Base-by-base conservation (phyloP, 2,888 invertebrate genomes). In the Metallyticus violacea region DNA sequence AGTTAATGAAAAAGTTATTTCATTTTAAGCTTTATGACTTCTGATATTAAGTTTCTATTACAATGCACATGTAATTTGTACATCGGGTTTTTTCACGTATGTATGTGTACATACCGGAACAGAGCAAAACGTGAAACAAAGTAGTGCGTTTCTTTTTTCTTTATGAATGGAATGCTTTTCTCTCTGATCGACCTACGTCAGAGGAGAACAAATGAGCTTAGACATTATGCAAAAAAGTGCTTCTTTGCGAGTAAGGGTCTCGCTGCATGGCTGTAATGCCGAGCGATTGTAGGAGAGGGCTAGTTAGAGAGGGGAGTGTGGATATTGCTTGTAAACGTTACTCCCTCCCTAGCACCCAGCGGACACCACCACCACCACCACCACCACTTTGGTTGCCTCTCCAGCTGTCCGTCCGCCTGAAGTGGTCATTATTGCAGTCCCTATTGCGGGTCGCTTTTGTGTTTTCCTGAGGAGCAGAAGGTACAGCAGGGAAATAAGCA, bases 371-470 rank as follows among this genome's bases (percentile, higher is more conserved):
- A n/a, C 81, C 30, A 22, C 0, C 5, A 29, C 80, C 29, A 9
- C 29, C 28, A 6, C 79, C 79, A 79, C 79, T 79, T 79, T 26
- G 26, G 15, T 15, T 79, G 7, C 22, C 9, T 22, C 79, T 62
- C 81, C n/a, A 0, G 0, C 40, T 5, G 7, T 9, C 9, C 40
- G 40, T 62, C 81, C n/a, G 40, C 27, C 26, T 82, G 62, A 76
- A 82, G 82, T 82, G 82, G 76, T 82, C 82, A 82, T 82, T 82
- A 82, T 82, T 81, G 81, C 29, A 30, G 81, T 29, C 27, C 81
- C 81, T 81, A 15, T 26, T 62, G 40, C 40, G 40, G 40, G 15
- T 4, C 40, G 40, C 40, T 62, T 62, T 62, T 62, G 40, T 62
- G 40, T 15, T 40, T 40, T 9, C 40, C 40, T 40, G 9, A 40